Evolutionary conservation across 1,140 invertebrate species (phyloP), one percentile per base, ranked within the genome.

Genomic region (Propsilocerus akamusi): DNA sequence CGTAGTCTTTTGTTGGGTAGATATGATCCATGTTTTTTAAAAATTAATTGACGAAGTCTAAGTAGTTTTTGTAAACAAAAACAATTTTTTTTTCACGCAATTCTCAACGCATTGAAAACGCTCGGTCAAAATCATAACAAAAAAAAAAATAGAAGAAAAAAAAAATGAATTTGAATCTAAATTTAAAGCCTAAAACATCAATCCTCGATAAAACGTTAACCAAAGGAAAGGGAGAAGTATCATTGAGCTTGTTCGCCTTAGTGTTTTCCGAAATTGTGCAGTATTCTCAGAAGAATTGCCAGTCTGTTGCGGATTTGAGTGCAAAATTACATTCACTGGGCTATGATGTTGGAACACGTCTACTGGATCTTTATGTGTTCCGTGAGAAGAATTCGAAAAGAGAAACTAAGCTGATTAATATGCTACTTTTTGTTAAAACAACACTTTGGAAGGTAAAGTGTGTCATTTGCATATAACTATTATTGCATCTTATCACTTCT

Each of bases 181-280:
- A 41, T 41, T 17, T 41, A 41, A n/a, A 76, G 49, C 71, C 76
- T 26, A 81, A 85, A 56, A 77, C 81, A 2, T 88, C 85, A 57
- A 92, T 96, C 55, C 70, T 96, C 5, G 91, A 96, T 63, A 90
- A 91, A 62, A 85, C 90, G 2, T 66, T 97, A 1, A 93, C 88
- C 55, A 86, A 87, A 70, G 91, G 90, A 4, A 94, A 91, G 68
- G 78, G 80, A 5, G 92, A 94, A 72, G 83, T 95, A 54, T 86
- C 90, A 54, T 69, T 96, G 47, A 94, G 88, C 56, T 86, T 90
- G 57, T 98, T 90, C 71, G 93, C 94, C 2, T 69, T 99, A 46
- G 70, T 99, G 34, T 98, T 99, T 67, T 95, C 92, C 3, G 96
- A 99, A 76, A 80, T 98, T 49, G 92, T 99, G 5, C 92, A 97